Base-by-base conservation (phyloP, 2,888 invertebrate species). In the Brenthis daphne region DNA sequence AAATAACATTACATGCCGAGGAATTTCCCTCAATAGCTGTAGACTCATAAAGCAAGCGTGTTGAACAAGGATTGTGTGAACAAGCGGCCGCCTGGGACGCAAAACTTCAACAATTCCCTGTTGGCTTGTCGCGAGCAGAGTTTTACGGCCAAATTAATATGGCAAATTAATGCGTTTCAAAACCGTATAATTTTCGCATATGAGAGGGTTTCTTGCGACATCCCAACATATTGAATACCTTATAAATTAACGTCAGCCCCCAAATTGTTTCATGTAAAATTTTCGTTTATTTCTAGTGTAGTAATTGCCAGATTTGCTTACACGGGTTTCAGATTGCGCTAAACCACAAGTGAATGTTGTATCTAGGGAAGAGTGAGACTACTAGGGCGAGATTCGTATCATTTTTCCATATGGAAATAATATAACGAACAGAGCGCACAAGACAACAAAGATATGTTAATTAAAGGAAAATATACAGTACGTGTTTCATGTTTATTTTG, bases 101-200 rank as follows among this genome's bases (percentile, higher is more conserved):
- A 74, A 84, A 92, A 91, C 88, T 92, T 92, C 84, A 80, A 76
- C 82, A 88, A 90, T 89, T 88, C 91, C 91, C 87, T 81, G 79
- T 79, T 77, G 85, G 79, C 89, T 87, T 89, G 92, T 92, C 93
- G 91, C 89, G 84, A 88, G 77, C 92, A 90, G 91, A 93, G 92
- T 93, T 93, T 93, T 93, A 93, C 93, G 88, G 89, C 89, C 86
- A 93, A 93, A 93, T 93, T 93, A 93, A 93, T 93, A 93, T 93
- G 89, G 92, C 93, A 93, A 93, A 93, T 93, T 93, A 93, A 93
- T 93, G 92, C 92, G 89, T 85, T 83, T 81, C 86, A 81, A 80
- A 82, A 87, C 87, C 85, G 93, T 90, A 93, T 92, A 93, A 93
- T 93, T 92, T 93, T 86, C 85, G 82, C 85, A 83, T 87, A 81